Base-by-base conservation (phyloP, 2,113 vertebrate species). In the Numenius arquata region DNA sequence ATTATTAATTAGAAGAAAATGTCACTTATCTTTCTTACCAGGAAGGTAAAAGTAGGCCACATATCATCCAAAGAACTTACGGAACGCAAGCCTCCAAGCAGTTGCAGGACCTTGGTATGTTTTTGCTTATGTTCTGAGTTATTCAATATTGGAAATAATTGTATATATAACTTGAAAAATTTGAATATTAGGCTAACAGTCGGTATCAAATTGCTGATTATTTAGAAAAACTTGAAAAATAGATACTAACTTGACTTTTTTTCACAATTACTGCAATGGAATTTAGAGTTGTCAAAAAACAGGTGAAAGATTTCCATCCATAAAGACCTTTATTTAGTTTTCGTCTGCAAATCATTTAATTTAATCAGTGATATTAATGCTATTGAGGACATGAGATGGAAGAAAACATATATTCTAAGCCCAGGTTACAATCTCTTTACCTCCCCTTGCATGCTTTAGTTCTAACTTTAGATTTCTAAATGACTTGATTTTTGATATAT, bases 1-100 rank as follows among this genome's bases (percentile, higher is more conserved):
- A 15, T 70, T 62, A 58, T 53, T 95, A 65, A 85, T 72, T 75
- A 73, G 18, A 77, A 93, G 48, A 88, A 76, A 67, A 85, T 72
- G 13, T 72, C 61, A 70, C 16, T 5, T 66, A 14, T 97, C 93
- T 96, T 93, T 93, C 41, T 75, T 97, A 92, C 40, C 95, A 98
- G 98, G 98, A 98, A 96, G 97, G 94, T 90, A 96, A 96, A 96
- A 98, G 98, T 34, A 97, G 98, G 58, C 98, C 98, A 45, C 98
- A 98, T 53, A 76, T 98, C 45, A 98, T 98, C 88, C 98, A 98
- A 96, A 98, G 97, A 97, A 97, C 88, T 59, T 91, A 96, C 0
- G 97, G 97, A 52, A 93, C 95, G 78, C 97, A 97, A 78, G 89
- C 90, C 71, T 97, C 94, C 67, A 93, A 96, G 63, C 96, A 97